A percentile compares a stretch with the other conserved stretches of the same genome.
Evolutionary conservation across 2,797 vertebrate species (phyloP).

Genomic region (Urophycis tenuis): DNA sequence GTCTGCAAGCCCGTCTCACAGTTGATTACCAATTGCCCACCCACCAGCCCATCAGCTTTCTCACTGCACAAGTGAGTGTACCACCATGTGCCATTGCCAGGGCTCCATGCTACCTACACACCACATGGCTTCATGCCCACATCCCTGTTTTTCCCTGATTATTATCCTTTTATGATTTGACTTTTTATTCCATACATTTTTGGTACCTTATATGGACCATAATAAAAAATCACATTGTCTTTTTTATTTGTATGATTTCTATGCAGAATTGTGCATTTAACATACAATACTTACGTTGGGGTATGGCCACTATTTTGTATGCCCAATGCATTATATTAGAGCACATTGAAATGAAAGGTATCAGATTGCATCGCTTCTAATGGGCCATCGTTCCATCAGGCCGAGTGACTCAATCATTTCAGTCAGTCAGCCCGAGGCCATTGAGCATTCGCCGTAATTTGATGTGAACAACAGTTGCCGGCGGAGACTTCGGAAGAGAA

Average conservation of each 20-base stretch:
- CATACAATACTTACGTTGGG: not conserved
- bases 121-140: no score
- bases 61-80: no score
- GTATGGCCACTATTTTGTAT: no score
- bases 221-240: not conserved
- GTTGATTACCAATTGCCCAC: no score
- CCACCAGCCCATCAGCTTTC: no score
- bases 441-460: not conserved
- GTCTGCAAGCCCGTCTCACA: no score
- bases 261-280: not conserved
- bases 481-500: not conserved
- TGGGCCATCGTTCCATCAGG: not conserved
- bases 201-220: not conserved
- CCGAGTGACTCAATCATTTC: not conserved
- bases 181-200: no score
- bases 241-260: not conserved
- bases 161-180: no score
- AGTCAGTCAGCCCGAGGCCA: not conserved
- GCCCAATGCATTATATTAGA: no score
- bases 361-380: not conserved
- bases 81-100: no score
- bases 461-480: not conserved
- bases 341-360: not conserved
- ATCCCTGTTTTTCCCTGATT: no score
- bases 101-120: no score